Percentiles rank a stretch among this genome's conserved stretches.
Evolutionary conservation across 1,140 invertebrate genomes (phyloP).

Genomic region (Dolichoris vasculosae): DNA sequence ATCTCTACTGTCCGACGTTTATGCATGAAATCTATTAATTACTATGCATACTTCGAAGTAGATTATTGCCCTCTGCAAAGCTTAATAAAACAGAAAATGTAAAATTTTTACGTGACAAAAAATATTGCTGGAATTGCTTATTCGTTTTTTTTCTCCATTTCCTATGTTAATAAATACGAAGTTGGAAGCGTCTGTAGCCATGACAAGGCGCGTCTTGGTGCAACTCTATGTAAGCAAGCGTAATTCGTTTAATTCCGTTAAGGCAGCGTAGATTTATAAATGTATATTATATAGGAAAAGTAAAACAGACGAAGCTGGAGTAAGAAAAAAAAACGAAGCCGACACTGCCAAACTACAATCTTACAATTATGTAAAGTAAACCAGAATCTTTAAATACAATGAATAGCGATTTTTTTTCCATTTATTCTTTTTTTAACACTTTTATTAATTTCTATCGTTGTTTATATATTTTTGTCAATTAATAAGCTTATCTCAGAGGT

Average conservation of each 20-base stretch:
- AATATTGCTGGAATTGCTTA: neutral
- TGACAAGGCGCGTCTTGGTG: neutral
- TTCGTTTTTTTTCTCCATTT: neutral
- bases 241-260: slow-evolving; percentile 31
- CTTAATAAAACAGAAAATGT: neutral
- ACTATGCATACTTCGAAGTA: neutral
- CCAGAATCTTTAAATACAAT: slow-evolving; percentile 4
- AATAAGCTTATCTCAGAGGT: slow-evolving; percentile 11
- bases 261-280: slow-evolving; percentile 27
- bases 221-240: slow-evolving; percentile 3
- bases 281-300: slow-evolving; percentile 20
- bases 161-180: neutral
- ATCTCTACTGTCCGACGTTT: neutral
- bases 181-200: slow-evolving; percentile 6
- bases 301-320: slow-evolving; percentile 17
- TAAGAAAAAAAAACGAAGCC: slow-evolving; percentile 51
- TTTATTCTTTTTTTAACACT: neutral
- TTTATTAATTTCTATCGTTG: slow-evolving; percentile 28
- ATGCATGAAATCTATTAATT: neutral
- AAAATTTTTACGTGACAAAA: neutral
- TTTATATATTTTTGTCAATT: slow-evolving; percentile 31
- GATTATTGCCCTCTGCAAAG: neutral
- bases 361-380: slow-evolving; percentile 11
- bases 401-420: slow-evolving; percentile 30
- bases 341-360: slow-evolving; percentile 64